A percentile compares a stretch with the other conserved stretches of the same genome.
Evolutionary conservation across 2,797 vertebrate genomes (phyloP).

Genomic region (Melanotaenia trifasciata): DNA sequence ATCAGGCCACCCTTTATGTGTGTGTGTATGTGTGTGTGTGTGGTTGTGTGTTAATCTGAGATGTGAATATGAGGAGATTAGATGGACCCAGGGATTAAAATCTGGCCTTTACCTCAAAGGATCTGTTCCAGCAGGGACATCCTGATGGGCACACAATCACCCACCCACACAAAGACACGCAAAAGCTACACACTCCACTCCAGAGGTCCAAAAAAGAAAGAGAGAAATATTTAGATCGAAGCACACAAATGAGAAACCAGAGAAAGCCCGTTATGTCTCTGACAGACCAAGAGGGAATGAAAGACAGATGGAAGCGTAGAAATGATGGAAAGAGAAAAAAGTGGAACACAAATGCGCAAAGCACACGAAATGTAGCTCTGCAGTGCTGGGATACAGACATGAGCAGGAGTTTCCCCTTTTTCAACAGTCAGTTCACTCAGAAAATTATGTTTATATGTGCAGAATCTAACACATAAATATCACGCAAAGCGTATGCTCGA

Average conservation of each 20-base stretch:
- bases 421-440: slow-evolving; percentile 53
- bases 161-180: slow-evolving; percentile 6
- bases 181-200: slow-evolving; percentile 14
- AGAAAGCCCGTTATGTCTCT: slow-evolving; percentile 42
- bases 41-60: slow-evolving; percentile 72
- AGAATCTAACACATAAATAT: not conserved
- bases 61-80: slow-evolving; percentile 86
- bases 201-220: slow-evolving; percentile 35
- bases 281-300: slow-evolving; percentile 46
- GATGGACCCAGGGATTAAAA: slow-evolving; percentile 82
- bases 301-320: slow-evolving; percentile 56
- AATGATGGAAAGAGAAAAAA: slow-evolving; percentile 42
- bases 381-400: slow-evolving; percentile 36
- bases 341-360: slow-evolving; percentile 14
- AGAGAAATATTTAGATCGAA: slow-evolving; percentile 47
- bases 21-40: slow-evolving; percentile 29
- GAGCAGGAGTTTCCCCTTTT: slow-evolving; percentile 51
- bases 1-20: slow-evolving; percentile 34
- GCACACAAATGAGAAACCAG: slow-evolving; percentile 37
- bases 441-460: not conserved
- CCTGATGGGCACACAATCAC: slow-evolving; percentile 57
- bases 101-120: slow-evolving; percentile 82
- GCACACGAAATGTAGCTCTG: slow-evolving; percentile 29
- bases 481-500: too few species aligned
- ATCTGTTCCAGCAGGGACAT: slow-evolving; percentile 69